Percentiles rank a stretch among this genome's conserved stretches.
Conservation (phyloP, 2,888 invertebrate species). For the Conus canariensis region DNA sequence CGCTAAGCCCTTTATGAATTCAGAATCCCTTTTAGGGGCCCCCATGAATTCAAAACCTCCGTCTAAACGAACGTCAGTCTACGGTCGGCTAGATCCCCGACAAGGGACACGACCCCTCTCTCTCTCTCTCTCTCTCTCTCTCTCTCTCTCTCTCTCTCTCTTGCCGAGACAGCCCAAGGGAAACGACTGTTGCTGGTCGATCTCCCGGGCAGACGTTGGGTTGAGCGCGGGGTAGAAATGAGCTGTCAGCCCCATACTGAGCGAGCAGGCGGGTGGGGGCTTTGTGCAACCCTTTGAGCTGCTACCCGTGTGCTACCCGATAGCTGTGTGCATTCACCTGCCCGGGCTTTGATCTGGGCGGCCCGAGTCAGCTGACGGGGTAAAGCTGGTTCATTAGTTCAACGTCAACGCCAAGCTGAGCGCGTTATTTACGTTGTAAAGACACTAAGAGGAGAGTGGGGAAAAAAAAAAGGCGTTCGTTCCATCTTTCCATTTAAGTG, state of each 20-base stretch:
- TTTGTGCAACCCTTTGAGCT: constrained; percentile 20
- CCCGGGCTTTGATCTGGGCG: constrained; percentile 38
- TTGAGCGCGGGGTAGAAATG: constrained; percentile 25
- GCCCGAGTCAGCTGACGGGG: constrained; percentile 3
- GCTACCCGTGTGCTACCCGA: constrained; percentile 40
- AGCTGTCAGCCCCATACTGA: constrained; percentile 44
- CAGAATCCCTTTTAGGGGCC: constrained; percentile 13
- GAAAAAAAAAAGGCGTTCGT: too few relatives aligned
- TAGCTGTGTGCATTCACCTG: constrained; percentile 32
- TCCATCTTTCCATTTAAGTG: too few relatives aligned
- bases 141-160: too few relatives aligned
- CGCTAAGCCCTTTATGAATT: constrained; percentile 27
- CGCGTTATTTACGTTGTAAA: not conserved
- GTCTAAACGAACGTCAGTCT: constrained; percentile 24
- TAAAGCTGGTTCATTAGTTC: constrained; percentile 4
- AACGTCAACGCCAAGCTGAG: constrained; percentile 1
- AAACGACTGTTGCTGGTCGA: constrained; percentile 18
- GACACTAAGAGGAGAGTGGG: too few relatives aligned
- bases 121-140: not conserved
- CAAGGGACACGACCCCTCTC: constrained; percentile 30
- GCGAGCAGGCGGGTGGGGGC: constrained; percentile 12
- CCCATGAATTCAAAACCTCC: constrained; percentile 33
- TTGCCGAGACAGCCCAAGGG: constrained; percentile 19
- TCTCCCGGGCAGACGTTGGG: not conserved
- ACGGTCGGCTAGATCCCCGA: not conserved